Evolutionary conservation across 2,888 invertebrate genomes (phyloP), one percentile per base, ranked within the genome.

Genomic region (Xanthia togata): DNA sequence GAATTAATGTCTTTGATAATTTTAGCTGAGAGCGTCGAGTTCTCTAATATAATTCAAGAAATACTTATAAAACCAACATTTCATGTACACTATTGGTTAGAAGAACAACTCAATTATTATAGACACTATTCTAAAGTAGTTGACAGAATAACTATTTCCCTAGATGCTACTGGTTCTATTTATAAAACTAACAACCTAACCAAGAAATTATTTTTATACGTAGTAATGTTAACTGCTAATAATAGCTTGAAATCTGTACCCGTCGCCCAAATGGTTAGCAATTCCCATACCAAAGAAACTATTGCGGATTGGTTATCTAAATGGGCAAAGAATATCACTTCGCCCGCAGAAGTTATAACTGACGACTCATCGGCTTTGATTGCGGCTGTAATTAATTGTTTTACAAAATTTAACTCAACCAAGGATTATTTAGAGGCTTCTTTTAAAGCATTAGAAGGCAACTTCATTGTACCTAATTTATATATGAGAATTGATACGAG

Each of bases 361-460:
- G 77, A 78, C 77, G 77, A 78, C 73, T 78, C 77, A 73, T 78
- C 77, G 73, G 77, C 77, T 73, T 78, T 78, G 73, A 78, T 78
- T 78, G 77, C 77, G 73, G 77, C 77, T 70, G 73, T 73, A 78
- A 78, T 73, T 70, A 73, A 78, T 70, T 78, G 73, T 73, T 78
- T 78, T 70, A 78, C 70, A 73, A 73, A 73, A 78, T 78, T 73
- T 78, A 63, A 74, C 70, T 68, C 78, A 70, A 73, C 73, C 70
- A 78, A 78, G 70, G 78, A 77, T 77, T 77, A 77, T 73, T 77
- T 77, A 78, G 78, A 78, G 65, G 78, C 78, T 78, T 78, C 78
- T 78, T 78, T 73, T 74, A 78, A 74, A 73, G 73, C 73, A 78
- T 78, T 73, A 74, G 77, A 77, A 73, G 77, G 77, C 72, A 77